phyloP scores from a whole-genome alignment of 1,140 invertebrate genomes.

The Thalassaphorura encarpata region DNA sequence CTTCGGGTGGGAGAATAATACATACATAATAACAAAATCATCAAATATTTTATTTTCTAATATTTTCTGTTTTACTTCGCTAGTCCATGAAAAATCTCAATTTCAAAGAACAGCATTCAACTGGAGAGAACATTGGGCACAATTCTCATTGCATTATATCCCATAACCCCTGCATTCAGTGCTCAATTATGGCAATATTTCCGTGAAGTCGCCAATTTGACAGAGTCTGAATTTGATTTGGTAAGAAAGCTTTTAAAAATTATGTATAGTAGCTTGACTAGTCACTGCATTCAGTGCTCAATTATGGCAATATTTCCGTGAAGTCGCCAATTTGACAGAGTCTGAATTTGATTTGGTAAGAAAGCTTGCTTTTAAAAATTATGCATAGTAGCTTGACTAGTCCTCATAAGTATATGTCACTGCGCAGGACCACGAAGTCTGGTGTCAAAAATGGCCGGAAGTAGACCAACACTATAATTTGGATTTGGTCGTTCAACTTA shows the following conservation, averaged over 20 bases:
- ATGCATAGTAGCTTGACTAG: too few relatives aligned
- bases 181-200: conserved; percentile 67
- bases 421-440: conserved; percentile 39
- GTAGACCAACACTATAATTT: conserved; percentile 60
- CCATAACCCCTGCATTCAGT: conserved; percentile 78
- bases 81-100: conserved; percentile 48
- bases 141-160: conserved; percentile 73
- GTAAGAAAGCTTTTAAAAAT: too few relatives aligned
- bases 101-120: conserved; percentile 55
- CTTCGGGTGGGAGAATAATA: conserved; percentile 62
- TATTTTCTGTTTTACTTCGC: too few relatives aligned
- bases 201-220: conserved; percentile 17
- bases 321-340: conserved; percentile 12
- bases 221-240: conserved; percentile 34
- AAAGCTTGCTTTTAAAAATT: too few relatives aligned
- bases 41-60: too few relatives aligned
- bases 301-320: conserved; percentile 54
- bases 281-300: conserved; percentile 84
- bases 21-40: too few relatives aligned
- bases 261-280: too few relatives aligned
- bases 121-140: conserved; percentile 65
- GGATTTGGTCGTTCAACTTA: conserved; percentile 51
- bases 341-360: conserved; percentile 38
- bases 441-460: conserved; percentile 59
- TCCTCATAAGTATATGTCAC: too few relatives aligned